These are phyloP conservation scores for Drosophila sechellia DNA, from an alignment of 1,140 invertebrate species.

Conservation along the genomic window DNA sequence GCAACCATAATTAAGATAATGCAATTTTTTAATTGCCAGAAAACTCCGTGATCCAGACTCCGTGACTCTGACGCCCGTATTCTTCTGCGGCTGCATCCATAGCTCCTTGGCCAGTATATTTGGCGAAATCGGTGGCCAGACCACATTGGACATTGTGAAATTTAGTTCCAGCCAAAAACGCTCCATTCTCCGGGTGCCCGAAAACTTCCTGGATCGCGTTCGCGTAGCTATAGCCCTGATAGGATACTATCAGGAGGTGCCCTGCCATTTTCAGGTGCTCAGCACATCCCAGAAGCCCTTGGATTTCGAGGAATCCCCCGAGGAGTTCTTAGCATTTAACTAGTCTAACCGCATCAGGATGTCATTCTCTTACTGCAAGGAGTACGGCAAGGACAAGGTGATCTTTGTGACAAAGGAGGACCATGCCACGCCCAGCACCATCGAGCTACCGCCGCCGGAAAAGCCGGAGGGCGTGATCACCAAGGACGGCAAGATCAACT, in stretches of 20 bases:
- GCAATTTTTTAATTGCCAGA: conserved; percentile 78
- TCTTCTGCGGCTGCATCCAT: conserved; percentile 87
- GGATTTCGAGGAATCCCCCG: conserved; percentile 44
- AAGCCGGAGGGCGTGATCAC: conserved; percentile 92
- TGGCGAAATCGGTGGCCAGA: conserved; percentile 86
- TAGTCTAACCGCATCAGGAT: conserved; percentile 65
- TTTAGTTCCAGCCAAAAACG: conserved; percentile 85
- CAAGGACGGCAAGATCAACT: conserved; percentile 96
- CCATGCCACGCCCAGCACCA: conserved; percentile 89
- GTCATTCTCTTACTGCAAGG: conserved; percentile 85
- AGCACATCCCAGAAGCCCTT: conserved; percentile 83
- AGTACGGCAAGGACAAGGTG: conserved; percentile 91
- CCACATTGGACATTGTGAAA: conserved; percentile 87
- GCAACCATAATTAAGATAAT: conserved; percentile 15
- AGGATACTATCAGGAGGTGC: conserved; percentile 85
- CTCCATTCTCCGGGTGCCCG: conserved; percentile 86
- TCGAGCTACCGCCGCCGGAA: conserved; percentile 90
- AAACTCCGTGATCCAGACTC: conserved; percentile 84
- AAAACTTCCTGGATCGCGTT: conserved; percentile 86
- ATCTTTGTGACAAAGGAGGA: conserved; percentile 94
- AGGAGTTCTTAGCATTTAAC: conserved; percentile 6
- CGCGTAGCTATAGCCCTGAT: conserved; percentile 86
- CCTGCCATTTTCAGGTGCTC: conserved; percentile 86
- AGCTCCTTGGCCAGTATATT: conserved; percentile 86
- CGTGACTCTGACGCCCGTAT: conserved; percentile 84